phyloP scores from a whole-genome alignment of 2,888 invertebrate species.

The Hypolimnas misippus region DNA sequence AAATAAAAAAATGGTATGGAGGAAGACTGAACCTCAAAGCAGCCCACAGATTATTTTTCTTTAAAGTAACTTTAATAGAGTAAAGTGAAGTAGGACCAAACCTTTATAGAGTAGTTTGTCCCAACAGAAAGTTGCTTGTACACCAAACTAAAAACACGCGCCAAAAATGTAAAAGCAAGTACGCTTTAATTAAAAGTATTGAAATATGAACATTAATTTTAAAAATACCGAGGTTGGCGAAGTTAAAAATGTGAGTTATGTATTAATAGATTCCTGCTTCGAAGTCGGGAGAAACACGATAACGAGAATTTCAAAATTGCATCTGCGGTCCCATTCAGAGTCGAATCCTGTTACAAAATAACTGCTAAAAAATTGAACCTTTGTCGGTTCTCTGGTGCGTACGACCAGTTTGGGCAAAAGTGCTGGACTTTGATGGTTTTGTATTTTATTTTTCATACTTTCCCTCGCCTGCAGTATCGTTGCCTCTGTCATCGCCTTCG shows the following conservation, averaged over 20 bases:
- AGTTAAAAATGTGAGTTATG: constrained; percentile 1
- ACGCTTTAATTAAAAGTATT: no score
- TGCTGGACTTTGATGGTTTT: constrained; percentile 10
- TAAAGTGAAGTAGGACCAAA: no score
- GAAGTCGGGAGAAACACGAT: constrained; percentile 49
- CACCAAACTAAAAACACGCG: no score
- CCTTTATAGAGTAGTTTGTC: no score
- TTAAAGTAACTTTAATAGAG: no score
- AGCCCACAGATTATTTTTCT: no score
- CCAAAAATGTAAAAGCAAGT: no score
- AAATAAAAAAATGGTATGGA: no score
- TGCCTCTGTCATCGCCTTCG: background rate
- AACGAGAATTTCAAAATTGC: constrained; percentile 65
- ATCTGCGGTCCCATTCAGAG: constrained; percentile 45
- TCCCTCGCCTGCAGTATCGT: background rate
- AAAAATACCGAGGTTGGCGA: background rate
- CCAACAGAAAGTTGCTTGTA: no score
- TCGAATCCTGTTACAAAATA: constrained; percentile 36
- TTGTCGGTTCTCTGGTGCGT: constrained; percentile 24
- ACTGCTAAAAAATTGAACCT: constrained; percentile 33
- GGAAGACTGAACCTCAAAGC: no score
- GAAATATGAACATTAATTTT: background rate
- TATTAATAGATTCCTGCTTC: constrained; percentile 35
- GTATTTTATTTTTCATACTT: background rate
- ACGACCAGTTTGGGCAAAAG: constrained; percentile 11